Percentiles rank a stretch among this genome's conserved stretches.
Conservation (phyloP, 1,140 invertebrate species). For the Drosophila takahashii region DNA sequence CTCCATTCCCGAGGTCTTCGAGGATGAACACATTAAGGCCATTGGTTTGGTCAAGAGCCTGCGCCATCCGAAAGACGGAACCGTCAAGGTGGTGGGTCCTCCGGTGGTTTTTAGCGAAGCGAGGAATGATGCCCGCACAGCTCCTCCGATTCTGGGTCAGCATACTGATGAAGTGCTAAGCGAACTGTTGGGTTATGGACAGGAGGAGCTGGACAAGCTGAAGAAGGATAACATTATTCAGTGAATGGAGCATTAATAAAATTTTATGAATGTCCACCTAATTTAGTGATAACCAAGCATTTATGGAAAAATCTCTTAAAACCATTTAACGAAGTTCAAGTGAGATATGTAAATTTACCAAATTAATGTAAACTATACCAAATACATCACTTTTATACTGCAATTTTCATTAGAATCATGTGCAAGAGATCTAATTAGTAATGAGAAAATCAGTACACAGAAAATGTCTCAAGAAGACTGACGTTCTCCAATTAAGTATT, state of each 20-base stretch:
- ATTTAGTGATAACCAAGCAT: not conserved
- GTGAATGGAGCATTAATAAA: not conserved
- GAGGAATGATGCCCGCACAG: conserved; percentile 88
- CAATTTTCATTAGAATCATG: no score
- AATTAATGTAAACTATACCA: not conserved
- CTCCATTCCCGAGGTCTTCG: conserved; percentile 93
- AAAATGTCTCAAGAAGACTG: no score
- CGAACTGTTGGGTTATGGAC: conserved; percentile 88
- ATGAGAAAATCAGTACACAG: not conserved
- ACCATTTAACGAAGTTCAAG: not conserved
- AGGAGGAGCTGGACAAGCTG: conserved; percentile 39
- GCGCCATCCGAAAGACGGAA: conserved; percentile 89
- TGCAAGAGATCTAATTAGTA: not conserved
- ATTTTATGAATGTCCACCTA: no score
- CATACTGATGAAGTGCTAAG: conserved; percentile 93
- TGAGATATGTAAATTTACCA: not conserved
- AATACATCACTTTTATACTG: not conserved
- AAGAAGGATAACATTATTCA: conserved; percentile 60
- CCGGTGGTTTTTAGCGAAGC: conserved; percentile 92
- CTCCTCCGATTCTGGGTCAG: conserved; percentile 95
- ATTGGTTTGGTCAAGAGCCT: conserved; percentile 92
- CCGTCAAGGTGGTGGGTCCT: conserved; percentile 93
- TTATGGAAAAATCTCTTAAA: not conserved
- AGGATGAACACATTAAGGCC: conserved; percentile 93
- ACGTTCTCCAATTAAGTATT: no score